A percentile compares a stretch with the other conserved stretches of the same genome.
Evolutionary conservation across 2,797 vertebrate species (phyloP).

Genomic region (Typhlichthys subterraneus): DNA sequence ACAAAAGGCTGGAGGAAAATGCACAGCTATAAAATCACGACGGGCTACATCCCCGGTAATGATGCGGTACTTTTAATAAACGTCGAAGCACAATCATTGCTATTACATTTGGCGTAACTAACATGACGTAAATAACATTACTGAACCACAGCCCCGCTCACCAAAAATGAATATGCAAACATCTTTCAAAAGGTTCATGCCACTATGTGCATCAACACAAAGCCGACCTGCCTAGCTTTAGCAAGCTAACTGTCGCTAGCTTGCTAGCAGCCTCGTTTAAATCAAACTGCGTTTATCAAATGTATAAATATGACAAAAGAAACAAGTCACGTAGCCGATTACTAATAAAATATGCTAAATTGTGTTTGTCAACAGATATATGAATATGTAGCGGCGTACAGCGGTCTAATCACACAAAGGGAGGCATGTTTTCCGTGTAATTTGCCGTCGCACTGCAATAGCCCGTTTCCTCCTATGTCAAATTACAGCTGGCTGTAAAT

Average conservation of each 20-base stretch:
- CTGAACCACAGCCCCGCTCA: slow-evolving; percentile 39
- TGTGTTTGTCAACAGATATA: slow-evolving; percentile 73
- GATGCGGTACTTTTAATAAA: slow-evolving; percentile 13
- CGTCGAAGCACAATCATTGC: not conserved
- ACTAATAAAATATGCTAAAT: slow-evolving; percentile 99
- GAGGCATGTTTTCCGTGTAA: slow-evolving; percentile 78
- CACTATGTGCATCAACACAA: slow-evolving; percentile 72
- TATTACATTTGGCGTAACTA: too few relatives aligned
- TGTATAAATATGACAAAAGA: slow-evolving; percentile 46
- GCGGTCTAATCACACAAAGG: slow-evolving; percentile 80
- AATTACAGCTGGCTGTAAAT: slow-evolving; percentile 66
- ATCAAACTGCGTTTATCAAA: slow-evolving; percentile 58
- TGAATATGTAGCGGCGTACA: slow-evolving; percentile 84
- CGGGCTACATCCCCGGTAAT: slow-evolving; percentile 34
- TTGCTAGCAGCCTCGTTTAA: slow-evolving; percentile 62
- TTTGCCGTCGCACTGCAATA: slow-evolving; percentile 77
- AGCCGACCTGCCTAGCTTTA: slow-evolving; percentile 71
- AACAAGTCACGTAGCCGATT: slow-evolving; percentile 77
- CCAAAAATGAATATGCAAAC: slow-evolving; percentile 85
- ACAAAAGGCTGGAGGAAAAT: slow-evolving; percentile 73
- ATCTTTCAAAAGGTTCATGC: slow-evolving; percentile 60
- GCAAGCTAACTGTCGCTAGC: slow-evolving; percentile 70
- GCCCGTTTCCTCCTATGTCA: slow-evolving; percentile 80
- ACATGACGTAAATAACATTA: too few relatives aligned
- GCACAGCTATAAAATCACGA: slow-evolving; percentile 59